Percentiles rank a stretch among this genome's conserved stretches.
Evolutionary conservation across 2,113 vertebrate genomes (phyloP).

Genomic region (Glareola pratincola): DNA sequence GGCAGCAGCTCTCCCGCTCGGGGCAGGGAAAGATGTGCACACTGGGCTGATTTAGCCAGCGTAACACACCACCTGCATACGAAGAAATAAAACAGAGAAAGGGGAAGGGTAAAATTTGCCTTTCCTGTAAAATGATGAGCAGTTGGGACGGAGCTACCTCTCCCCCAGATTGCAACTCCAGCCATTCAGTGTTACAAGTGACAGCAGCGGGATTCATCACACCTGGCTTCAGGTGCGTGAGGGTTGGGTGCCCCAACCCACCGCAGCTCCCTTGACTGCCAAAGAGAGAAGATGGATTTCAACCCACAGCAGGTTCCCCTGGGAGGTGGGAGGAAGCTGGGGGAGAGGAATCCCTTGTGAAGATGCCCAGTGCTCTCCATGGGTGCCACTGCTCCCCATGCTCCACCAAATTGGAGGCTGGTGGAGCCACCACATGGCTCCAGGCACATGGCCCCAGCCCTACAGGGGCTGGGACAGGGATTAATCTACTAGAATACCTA

Average conservation of each 20-base stretch:
- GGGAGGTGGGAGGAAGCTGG: background rate
- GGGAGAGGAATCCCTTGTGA: background rate
- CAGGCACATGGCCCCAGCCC: background rate
- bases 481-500: background rate
- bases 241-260: background rate
- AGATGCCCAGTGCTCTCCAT: background rate
- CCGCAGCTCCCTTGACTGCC: accelerated
- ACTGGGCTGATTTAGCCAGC: background rate
- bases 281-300: background rate
- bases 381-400: accelerated
- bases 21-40: background rate
- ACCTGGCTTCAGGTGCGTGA: background rate
- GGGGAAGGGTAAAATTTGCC: background rate
- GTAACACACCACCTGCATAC: background rate
- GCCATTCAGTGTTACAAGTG: accelerated
- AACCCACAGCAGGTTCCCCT: background rate
- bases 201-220: background rate
- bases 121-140: background rate
- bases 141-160: background rate
- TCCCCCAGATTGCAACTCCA: background rate
- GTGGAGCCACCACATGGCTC: background rate
- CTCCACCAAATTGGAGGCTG: background rate
- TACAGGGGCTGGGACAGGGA: accelerated
- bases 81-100: background rate
- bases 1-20: accelerated